Evolutionary conservation across 1,140 invertebrate species (phyloP), one percentile per base, ranked within the genome.

Genomic region (Lepidurus packardi): DNA sequence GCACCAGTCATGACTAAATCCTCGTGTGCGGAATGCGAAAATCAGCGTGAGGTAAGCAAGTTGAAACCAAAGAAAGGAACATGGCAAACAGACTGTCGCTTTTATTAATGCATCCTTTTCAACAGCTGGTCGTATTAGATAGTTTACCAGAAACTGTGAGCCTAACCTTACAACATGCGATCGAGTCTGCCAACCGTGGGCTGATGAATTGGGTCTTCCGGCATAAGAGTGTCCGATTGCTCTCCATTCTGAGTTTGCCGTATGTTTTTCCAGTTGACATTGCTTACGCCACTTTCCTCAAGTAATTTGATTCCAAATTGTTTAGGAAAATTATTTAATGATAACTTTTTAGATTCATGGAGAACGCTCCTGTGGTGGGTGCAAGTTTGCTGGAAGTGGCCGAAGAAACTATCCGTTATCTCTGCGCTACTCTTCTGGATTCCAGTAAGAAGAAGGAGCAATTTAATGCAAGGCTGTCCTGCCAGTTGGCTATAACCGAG

Each of bases 191-290:
- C 0, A 97, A 97, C 84, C 94, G 92, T 84, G 94, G 94, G 16
- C 83, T 97, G 43, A 87, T 95, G 43, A 96, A 95, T 85, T 96
- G 94, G 93, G 84, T 97, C 34, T 94, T 95, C 83, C 91, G 92
- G 81, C 91, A 94, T 81, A 88, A 89, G 80, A 91, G 92, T 43
- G 90, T 96, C 84, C 91, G 93, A 81, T 84, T 94, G 45, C 84
- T 95, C 1, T 92, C 92, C 0, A 84, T 94, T 4, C 85, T 97
- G 13, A 91, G 91, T 77, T 85, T 96, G 44, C 95, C 95, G 0
- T 96, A 92, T 82, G 90, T 92, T 43, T 85, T 97, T 74, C 94
- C 95, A 9, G 91, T 91, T 74, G 95, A 97, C 84, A 90, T 97
- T 76, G 88, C 93, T 77, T 91, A 91, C 82, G 93, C 92, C 53